phyloP scores from a whole-genome alignment of 2,888 invertebrate genomes.

The Ormyrus rosae region DNA sequence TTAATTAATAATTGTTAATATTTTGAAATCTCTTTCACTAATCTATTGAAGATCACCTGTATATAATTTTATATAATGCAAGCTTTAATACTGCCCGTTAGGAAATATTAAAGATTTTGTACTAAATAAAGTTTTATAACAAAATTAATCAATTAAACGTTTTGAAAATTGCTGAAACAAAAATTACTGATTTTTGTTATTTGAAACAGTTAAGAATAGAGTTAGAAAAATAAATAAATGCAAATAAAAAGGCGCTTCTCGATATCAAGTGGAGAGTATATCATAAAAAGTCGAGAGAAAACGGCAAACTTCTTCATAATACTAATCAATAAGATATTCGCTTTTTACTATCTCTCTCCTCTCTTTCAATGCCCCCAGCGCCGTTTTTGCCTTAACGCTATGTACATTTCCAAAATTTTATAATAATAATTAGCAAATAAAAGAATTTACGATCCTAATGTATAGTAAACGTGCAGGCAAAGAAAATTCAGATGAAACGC shows the following conservation, averaged over 20 bases:
- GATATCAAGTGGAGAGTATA: slow-evolving; percentile 8
- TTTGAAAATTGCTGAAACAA: too few relatives aligned
- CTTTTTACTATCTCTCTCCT: slow-evolving; percentile 52
- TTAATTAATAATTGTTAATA: neutral
- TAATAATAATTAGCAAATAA: slow-evolving; percentile 5
- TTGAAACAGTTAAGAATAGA: too few relatives aligned
- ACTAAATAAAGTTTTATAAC: too few relatives aligned
- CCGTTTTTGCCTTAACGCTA: slow-evolving; percentile 60
- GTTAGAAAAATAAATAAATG: too few relatives aligned
- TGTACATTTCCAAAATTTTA: slow-evolving; percentile 57
- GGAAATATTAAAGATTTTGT: too few relatives aligned
- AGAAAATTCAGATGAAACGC: neutral
- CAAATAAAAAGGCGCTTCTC: neutral
- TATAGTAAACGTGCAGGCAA: slow-evolving; percentile 1
- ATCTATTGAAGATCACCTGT: too few relatives aligned
- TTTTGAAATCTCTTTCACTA: too few relatives aligned
- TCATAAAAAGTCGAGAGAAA: neutral
- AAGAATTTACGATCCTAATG: slow-evolving; percentile 9
- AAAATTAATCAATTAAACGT: too few relatives aligned
- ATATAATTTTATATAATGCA: too few relatives aligned
- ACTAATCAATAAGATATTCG: slow-evolving; percentile 24
- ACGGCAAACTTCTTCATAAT: slow-evolving; percentile 10
- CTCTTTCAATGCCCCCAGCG: slow-evolving; percentile 55
- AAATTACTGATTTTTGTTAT: too few relatives aligned
- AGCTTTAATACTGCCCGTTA: too few relatives aligned